Percentiles rank a stretch among this genome's conserved stretches.
Evolutionary conservation across 1,140 invertebrate genomes (phyloP).

Genomic region (Pseudomyrmex concolor): DNA sequence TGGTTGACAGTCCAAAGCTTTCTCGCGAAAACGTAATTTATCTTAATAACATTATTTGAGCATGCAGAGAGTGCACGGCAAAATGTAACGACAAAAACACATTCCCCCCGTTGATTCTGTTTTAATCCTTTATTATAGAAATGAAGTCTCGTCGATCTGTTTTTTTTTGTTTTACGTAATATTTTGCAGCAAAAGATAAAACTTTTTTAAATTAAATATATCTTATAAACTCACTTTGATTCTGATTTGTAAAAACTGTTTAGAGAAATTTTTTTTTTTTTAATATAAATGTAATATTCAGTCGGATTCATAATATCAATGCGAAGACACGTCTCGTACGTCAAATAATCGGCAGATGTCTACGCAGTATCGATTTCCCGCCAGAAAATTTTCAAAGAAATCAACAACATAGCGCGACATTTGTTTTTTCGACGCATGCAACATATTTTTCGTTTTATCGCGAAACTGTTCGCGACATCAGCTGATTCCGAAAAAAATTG

Average conservation of each 20-base stretch:
- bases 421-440: constrained; percentile 12
- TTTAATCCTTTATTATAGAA: background rate
- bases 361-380: constrained; percentile 33
- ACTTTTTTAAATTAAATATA: too few species aligned
- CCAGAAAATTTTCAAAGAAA: constrained; percentile 53
- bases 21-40: constrained; percentile 32
- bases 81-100: background rate
- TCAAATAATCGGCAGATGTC: background rate
- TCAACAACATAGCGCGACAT: background rate
- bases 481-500: constrained; percentile 46
- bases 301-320: too few species aligned
- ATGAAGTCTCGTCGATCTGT: background rate
- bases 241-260: too few species aligned
- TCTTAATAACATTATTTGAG: constrained; percentile 40
- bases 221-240: too few species aligned
- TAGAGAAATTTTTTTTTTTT: background rate
- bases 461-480: constrained; percentile 14
- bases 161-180: too few species aligned
- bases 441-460: constrained; percentile 19
- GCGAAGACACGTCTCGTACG: background rate
- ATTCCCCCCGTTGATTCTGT: background rate
- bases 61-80: background rate
- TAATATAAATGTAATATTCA: background rate
- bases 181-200: too few species aligned
- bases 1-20: constrained; percentile 3